Percentiles rank a stretch among this genome's conserved stretches.
Evolutionary conservation across 2,113 vertebrate species (phyloP).

Genomic region (Lepus americanus): DNA sequence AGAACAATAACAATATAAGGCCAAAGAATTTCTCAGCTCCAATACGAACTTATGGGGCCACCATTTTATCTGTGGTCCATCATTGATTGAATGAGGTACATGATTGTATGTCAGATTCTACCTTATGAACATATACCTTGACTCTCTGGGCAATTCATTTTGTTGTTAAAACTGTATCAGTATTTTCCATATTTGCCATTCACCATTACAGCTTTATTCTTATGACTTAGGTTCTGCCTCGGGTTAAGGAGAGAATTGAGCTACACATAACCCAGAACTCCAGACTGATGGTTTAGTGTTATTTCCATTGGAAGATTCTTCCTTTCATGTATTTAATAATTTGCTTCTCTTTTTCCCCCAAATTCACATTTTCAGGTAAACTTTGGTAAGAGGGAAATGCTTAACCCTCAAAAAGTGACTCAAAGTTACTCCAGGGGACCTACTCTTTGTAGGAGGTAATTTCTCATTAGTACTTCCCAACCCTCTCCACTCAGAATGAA

Average conservation of each 20-base stretch:
- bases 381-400: background rate
- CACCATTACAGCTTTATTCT: background rate
- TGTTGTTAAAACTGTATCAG: background rate
- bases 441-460: background rate
- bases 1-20: background rate
- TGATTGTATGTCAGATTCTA: background rate
- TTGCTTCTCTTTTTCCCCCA: background rate
- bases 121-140: background rate
- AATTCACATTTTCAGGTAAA: slow-evolving; percentile 31
- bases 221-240: background rate
- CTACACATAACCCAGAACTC: background rate
- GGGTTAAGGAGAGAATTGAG: background rate
- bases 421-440: background rate
- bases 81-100: background rate
- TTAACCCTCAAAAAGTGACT: background rate
- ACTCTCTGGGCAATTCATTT: background rate
- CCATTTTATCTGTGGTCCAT: background rate
- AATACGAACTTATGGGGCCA: background rate
- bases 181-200: background rate
- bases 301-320: background rate
- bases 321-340: background rate
- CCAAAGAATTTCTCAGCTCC: background rate
- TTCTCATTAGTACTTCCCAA: background rate
- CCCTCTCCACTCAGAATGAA: slow-evolving; percentile 1
- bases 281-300: background rate